Base-by-base conservation (phyloP, 53 echinoderm and acorn worm genomes). In the Apostichopus leukothele region DNA sequence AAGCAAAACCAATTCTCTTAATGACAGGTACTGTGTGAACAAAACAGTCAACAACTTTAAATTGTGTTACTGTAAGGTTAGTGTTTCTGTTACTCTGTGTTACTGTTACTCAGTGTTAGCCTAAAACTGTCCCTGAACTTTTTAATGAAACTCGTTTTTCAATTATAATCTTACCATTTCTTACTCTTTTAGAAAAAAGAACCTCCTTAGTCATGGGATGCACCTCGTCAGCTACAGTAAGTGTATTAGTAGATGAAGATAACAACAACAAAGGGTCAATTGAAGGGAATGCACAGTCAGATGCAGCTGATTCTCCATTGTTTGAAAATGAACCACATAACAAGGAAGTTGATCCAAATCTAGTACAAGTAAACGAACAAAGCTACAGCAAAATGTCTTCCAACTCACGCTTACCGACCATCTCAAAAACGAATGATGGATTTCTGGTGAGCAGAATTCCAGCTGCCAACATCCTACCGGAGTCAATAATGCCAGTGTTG, bases 401-500 rank as follows among this genome's bases (percentile, higher is more conserved):
- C 84, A 21, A 55, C 66, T 26, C 84, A 84, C 52, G 18, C 71
- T 53, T 90, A 7, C 92, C 90, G 75, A 63, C 79, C 16, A 52
- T 88, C 14, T 59, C 60, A 20, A 90, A 63, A 53, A 84, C 85
- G 0, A 81, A 78, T 5, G 75, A 78, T 50, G 94, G 94, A 23
- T 87, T 89, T 60, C 74, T 90, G 11, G 39, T 89, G 10, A 87
- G 89, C 12, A 61, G 84, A 71, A 53, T 13, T 68, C 89, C 91
- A 14, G 78, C 91, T 19, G 75, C 60, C 16, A 67, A 39, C 53
- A 73, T 80, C 67, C 78, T 74, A 0, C 89, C 79, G 5, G 93
- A 96, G 5, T 93, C 92, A 23, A 92, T 90, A 74, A 85, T 92
- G 78, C 89, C 93, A 25, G 84, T 90, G 6, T 90, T 89, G 10